Percentiles rank a stretch among this genome's conserved stretches.
phyloP scores from a whole-genome alignment of 2,113 vertebrate species.

The Thymallus thymallus region DNA sequence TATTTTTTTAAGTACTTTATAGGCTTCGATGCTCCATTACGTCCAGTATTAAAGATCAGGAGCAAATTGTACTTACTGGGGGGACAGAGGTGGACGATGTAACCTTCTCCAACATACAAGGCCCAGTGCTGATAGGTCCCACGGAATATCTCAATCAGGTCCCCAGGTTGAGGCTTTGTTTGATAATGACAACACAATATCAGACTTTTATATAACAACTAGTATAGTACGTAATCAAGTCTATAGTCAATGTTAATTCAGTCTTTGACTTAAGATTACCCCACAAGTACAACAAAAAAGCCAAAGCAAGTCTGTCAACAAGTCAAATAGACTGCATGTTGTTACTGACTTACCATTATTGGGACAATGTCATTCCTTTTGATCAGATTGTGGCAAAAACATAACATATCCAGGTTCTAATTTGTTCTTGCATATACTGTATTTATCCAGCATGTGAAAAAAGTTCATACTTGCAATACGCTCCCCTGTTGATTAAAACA shows the following conservation, averaged over 20 bases:
- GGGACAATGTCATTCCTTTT: background rate
- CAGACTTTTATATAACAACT: background rate
- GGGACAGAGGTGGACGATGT: constrained; percentile 69
- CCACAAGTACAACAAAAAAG: no score
- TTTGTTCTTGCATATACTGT: no score
- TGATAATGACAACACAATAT: background rate
- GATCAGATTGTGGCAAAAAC: background rate
- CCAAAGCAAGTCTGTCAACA: no score
- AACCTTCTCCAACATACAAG: constrained; percentile 69
- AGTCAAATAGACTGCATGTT: background rate
- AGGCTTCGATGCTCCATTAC: background rate
- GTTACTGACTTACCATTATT: constrained; percentile 4
- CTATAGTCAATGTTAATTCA: no score
- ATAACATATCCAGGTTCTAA: background rate
- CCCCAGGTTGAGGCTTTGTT: constrained; percentile 49
- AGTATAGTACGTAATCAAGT: no score
- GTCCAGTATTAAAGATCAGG: background rate
- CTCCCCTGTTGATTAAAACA: no score
- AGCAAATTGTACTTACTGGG: constrained; percentile 18
- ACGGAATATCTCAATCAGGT: constrained; percentile 73
- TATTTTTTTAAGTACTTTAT: no score
- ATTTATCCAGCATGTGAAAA: no score
- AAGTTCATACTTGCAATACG: no score
- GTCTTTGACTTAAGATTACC: no score
- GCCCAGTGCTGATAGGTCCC: constrained; percentile 70